Evolutionary conservation across 2,797 vertebrate species (phyloP).

Genomic region (Peromyscus melanophrys): DNA sequence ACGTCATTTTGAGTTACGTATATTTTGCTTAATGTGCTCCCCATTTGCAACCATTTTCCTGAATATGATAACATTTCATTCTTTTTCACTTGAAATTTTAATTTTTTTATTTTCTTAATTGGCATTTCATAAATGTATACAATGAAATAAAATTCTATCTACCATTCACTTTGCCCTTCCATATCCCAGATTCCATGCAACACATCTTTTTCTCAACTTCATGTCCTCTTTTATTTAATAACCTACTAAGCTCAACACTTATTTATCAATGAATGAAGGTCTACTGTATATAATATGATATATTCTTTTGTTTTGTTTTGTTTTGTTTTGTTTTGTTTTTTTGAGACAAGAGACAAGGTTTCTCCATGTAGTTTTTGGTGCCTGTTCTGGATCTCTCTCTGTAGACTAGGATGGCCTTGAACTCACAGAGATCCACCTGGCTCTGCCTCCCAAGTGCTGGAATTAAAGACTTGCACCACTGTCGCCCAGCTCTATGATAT

Average conservation of each 20-base stretch:
- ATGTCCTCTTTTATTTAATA: neutral
- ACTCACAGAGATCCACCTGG: too few species aligned
- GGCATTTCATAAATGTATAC: too few species aligned
- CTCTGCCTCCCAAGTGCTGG: too few species aligned
- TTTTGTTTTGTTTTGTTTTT: too few species aligned
- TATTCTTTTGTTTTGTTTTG: too few species aligned
- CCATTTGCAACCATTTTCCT: neutral
- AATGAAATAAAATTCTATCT: neutral
- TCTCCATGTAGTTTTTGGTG: too few species aligned
- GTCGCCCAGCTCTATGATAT: too few species aligned
- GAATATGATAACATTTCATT: neutral
- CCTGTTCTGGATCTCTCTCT: too few species aligned
- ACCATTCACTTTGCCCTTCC: fast-evolving
- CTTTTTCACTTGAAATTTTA: neutral
- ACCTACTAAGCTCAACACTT: neutral
- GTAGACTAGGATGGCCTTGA: too few species aligned
- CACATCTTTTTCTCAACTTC: neutral
- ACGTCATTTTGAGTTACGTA: neutral
- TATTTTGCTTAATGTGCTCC: neutral
- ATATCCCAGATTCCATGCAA: neutral
- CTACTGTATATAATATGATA: too few species aligned
- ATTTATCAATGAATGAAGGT: neutral
- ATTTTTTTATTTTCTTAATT: neutral
- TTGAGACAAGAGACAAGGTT: too few species aligned
- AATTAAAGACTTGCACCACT: too few species aligned